Evolutionary conservation across 2,113 vertebrate genomes (phyloP).

Genomic region (Paedocypris sp.): DNA sequence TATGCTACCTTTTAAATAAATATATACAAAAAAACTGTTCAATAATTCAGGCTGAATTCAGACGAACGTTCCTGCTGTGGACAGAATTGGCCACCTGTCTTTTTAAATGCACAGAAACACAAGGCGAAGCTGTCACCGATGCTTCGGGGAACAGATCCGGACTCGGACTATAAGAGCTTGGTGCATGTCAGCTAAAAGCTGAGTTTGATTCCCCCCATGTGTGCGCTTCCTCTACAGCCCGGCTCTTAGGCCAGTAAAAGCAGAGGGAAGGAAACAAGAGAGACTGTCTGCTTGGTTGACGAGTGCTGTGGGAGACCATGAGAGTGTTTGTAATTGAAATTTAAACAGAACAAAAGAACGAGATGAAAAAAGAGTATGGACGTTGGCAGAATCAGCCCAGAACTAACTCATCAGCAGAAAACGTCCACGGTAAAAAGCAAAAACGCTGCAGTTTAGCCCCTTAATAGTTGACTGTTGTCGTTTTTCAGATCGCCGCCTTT

Average conservation of each 20-base stretch:
- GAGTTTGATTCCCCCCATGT: slow-evolving; percentile 30
- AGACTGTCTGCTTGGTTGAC: not conserved
- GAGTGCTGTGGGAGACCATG: slow-evolving; percentile 3
- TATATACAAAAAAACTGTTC: slow-evolving; percentile 46
- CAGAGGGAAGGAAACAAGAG: slow-evolving; percentile 5
- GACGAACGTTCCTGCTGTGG: slow-evolving; percentile 40
- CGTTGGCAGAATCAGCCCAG: slow-evolving; percentile 21
- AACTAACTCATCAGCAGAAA: slow-evolving; percentile 33
- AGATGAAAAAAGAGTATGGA: slow-evolving; percentile 6
- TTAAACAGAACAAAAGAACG: not conserved
- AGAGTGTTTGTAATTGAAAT: slow-evolving; percentile 19
- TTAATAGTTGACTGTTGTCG: too few species aligned
- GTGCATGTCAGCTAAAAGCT: slow-evolving; percentile 38
- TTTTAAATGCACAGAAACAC: slow-evolving; percentile 31
- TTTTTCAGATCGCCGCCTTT: too few species aligned
- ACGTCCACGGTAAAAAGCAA: slow-evolving; percentile 21
- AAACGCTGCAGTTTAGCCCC: too few species aligned
- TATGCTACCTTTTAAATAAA: too few species aligned
- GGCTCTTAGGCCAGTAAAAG: slow-evolving; percentile 22
- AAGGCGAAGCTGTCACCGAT: slow-evolving; percentile 48
- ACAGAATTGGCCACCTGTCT: slow-evolving; percentile 45
- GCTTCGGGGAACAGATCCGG: slow-evolving; percentile 33
- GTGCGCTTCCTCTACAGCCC: slow-evolving; percentile 1
- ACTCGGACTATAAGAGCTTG: not conserved
- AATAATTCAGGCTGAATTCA: slow-evolving; percentile 58